phyloP scores from a whole-genome alignment of 2,888 invertebrate genomes.

The Pelosia muscerda region DNA sequence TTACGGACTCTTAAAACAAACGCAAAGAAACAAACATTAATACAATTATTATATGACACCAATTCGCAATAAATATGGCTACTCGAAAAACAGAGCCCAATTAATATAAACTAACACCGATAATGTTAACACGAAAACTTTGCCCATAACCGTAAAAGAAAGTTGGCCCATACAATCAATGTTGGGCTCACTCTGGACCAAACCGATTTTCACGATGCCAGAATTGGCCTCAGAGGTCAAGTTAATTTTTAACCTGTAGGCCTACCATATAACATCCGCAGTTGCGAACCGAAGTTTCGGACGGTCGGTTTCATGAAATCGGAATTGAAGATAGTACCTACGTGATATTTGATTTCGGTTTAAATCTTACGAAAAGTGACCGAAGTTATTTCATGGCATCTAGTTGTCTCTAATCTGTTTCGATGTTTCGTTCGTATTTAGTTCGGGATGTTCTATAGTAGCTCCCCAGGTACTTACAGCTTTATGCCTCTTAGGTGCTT shows the following conservation, averaged over 20 bases:
- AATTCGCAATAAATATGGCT: background rate
- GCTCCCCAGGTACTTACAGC: background rate
- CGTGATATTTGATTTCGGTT: too few species aligned
- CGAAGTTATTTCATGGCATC: too few species aligned
- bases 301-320: too few species aligned
- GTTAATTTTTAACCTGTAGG: slow-evolving; percentile 9
- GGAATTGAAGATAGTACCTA: too few species aligned
- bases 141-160: slow-evolving; percentile 61
- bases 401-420: too few species aligned
- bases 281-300: too few species aligned
- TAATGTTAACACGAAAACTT: slow-evolving; percentile 51
- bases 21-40: background rate
- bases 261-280: too few species aligned
- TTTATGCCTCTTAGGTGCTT: slow-evolving; percentile 12
- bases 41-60: slow-evolving; percentile 1
- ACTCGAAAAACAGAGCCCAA: slow-evolving; percentile 26
- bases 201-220: slow-evolving; percentile 55
- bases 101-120: slow-evolving; percentile 46
- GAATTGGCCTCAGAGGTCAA: slow-evolving; percentile 60
- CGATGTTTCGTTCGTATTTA: too few species aligned
- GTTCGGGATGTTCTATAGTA: too few species aligned
- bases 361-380: too few species aligned
- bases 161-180: slow-evolving; percentile 61
- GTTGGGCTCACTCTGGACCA: slow-evolving; percentile 37
- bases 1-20: background rate